Evolutionary conservation across 2,113 vertebrate genomes (phyloP), one percentile per base, ranked within the genome.

Genomic region (Numida meleagris): DNA sequence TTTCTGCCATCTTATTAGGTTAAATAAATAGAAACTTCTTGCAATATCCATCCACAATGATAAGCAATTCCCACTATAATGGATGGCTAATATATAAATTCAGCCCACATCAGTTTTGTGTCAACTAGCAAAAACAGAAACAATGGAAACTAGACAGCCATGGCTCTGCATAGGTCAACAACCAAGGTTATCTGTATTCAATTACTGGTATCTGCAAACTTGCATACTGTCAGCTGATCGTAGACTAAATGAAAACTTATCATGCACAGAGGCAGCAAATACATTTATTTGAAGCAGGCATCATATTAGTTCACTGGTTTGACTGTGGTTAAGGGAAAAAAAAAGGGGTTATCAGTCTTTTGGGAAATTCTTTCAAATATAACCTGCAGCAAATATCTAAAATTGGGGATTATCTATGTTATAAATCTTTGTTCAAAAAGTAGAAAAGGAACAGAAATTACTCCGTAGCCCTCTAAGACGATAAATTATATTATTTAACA

Each of bases 401-500:
- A 98, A 97, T 96, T 98, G 98, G 97, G 97, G 95, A 97, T 96
- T 96, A 94, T 97, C 97, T 95, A 2, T 53, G 73, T 93, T 97
- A 96, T 96, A 97, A 97, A 98, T 98, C 97, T 97, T 96, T 90
- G 93, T 92, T 97, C 95, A 95, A 82, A 97, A 96, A 81, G 95
- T 96, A 94, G 94, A 97, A 97, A 97, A 98, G 93, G 98, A 98
- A 97, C 98, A 97, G 94, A 97, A 97, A 97, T 96, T 98, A 98
- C 98, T 98, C 98, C 97, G 94, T 98, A 98, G 98, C 98, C 99
- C 97, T 97, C 91, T 82, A 94, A 95, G 96, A 98, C 98, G 97
- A 99, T 99, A 99, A 99, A 99, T 99, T 98, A 98, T 98, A 98
- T 97, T 98, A 98, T 97, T 98, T 98, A 99, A 99, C 99, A 99